These are phyloP conservation scores for Dynastes hyllus DNA, from an alignment of 2,888 invertebrate species.

Conservation along the genomic window DNA sequence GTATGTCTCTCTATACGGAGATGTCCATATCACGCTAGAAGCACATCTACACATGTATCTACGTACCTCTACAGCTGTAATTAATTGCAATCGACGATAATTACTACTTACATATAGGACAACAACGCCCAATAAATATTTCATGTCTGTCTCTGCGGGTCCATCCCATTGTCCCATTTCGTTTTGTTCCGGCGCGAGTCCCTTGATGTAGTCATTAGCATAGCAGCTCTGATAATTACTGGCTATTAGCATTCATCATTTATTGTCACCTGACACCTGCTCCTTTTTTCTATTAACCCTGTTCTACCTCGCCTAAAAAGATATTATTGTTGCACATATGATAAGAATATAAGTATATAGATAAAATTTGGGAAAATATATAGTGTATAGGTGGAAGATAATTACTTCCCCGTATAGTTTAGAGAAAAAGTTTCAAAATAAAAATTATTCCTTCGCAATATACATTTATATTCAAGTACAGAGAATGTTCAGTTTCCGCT, in stretches of 20 bases:
- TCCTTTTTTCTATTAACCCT: conserved; percentile 32
- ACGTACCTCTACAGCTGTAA: conserved; percentile 31
- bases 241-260: conserved; percentile 60
- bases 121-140: conserved; percentile 52
- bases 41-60: conserved; percentile 6
- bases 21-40: conserved; percentile 21
- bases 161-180: conserved; percentile 34
- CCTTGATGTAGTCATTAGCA: conserved; percentile 56
- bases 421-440: too few relatives aligned
- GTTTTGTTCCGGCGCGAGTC: conserved; percentile 46
- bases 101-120: conserved; percentile 50
- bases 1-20: neutral
- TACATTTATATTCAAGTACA: too few relatives aligned
- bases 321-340: too few relatives aligned
- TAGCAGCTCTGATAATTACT: conserved; percentile 59
- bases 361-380: too few relatives aligned
- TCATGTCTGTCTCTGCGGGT: conserved; percentile 52
- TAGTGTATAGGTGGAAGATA: too few relatives aligned
- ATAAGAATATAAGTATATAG: too few relatives aligned
- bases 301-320: conserved; percentile 18
- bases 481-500: too few relatives aligned
- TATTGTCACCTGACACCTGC: conserved; percentile 60
- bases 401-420: too few relatives aligned
- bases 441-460: too few relatives aligned
- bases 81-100: conserved; percentile 51